phyloP scores from a whole-genome alignment of 2,888 invertebrate genomes.

The Parasteatoda lunata region DNA sequence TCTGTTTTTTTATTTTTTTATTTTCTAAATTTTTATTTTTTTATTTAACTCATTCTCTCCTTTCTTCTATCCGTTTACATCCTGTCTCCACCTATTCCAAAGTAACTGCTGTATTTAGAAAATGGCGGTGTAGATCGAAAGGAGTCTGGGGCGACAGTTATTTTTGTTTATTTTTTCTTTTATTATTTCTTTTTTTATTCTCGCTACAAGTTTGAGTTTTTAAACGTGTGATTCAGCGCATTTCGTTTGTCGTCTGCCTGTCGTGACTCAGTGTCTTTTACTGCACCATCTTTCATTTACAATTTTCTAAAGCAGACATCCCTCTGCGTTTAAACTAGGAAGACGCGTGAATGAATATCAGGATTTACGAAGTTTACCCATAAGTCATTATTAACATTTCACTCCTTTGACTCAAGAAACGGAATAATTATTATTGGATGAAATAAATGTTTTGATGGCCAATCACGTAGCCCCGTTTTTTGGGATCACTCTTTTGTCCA shows the following conservation, averaged over 20 bases:
- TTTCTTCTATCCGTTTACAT: constrained; percentile 5
- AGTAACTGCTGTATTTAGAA: background rate
- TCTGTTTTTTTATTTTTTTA: constrained; percentile 14
- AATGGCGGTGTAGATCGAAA: background rate
- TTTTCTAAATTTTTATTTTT: background rate
- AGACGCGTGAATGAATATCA: constrained; percentile 23
- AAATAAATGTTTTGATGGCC: too few species aligned
- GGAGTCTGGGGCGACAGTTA: background rate
- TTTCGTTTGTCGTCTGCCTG: constrained; percentile 5
- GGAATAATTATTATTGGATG: too few species aligned
- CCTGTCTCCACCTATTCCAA: background rate
- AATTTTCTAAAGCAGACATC: constrained; percentile 33
- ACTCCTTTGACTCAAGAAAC: too few species aligned
- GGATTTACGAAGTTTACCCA: too few species aligned
- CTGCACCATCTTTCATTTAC: constrained; percentile 33
- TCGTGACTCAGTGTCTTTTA: constrained; percentile 40
- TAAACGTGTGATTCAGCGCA: constrained; percentile 24
- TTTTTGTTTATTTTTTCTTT: background rate
- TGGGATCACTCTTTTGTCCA: too few species aligned
- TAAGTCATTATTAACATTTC: too few species aligned
- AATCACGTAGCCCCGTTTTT: too few species aligned
- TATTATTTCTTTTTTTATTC: background rate
- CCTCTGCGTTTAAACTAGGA: constrained; percentile 21
- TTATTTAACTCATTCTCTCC: background rate
- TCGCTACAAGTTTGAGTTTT: constrained; percentile 2